phyloP scores from a whole-genome alignment of 2,113 vertebrate species.

The Collichthys lucidus region DNA sequence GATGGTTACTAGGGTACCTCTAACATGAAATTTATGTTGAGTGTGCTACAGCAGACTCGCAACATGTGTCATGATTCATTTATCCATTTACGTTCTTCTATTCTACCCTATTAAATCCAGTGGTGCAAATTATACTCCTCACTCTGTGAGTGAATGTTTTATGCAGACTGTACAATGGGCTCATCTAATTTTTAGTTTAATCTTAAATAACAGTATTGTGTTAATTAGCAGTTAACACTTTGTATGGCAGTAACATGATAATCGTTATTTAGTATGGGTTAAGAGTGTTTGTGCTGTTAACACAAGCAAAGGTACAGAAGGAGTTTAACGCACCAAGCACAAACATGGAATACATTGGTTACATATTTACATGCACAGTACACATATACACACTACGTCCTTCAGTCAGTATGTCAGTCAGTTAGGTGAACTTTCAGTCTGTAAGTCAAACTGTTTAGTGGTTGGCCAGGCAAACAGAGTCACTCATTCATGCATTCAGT shows the following conservation, averaged over 20 bases:
- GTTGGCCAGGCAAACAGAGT: slow-evolving; percentile 24
- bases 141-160: neutral
- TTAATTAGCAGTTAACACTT: neutral
- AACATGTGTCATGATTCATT: neutral
- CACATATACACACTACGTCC: neutral
- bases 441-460: slow-evolving; percentile 19
- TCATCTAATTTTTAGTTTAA: neutral
- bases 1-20: slow-evolving; percentile 1
- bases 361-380: neutral
- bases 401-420: slow-evolving; percentile 12
- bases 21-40: neutral
- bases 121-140: too few relatives aligned
- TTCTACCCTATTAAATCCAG: neutral
- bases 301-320: neutral
- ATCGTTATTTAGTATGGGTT: neutral
- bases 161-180: neutral
- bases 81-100: neutral
- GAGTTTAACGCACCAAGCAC: neutral
- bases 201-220: neutral
- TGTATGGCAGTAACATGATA: neutral
- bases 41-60: neutral
- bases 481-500: slow-evolving; percentile 54
- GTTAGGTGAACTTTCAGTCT: slow-evolving; percentile 36
- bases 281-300: neutral
- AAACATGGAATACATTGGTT: neutral